A percentile compares a stretch with the other conserved stretches of the same genome.
phyloP scores from a whole-genome alignment of 2,888 invertebrate species.

The Plagodis dolabraria region DNA sequence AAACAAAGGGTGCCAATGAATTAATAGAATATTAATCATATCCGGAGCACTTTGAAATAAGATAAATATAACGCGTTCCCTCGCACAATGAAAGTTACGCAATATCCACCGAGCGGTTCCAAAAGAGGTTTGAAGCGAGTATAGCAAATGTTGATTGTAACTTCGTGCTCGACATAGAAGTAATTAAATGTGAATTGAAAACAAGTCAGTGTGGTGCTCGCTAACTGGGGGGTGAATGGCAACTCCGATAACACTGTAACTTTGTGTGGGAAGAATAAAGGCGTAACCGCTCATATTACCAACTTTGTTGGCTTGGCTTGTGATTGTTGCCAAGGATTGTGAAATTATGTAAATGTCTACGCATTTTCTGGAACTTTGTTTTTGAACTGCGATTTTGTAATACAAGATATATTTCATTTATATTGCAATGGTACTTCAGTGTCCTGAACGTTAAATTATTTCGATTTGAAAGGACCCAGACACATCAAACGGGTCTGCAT shows the following conservation, averaged over 20 bases:
- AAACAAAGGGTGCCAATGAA: background rate
- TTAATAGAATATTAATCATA: conserved; percentile 16
- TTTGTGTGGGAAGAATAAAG: conserved; percentile 36
- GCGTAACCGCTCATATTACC: conserved; percentile 37
- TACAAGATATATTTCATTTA: too few relatives aligned
- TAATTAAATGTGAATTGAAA: conserved; percentile 67
- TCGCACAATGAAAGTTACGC: conserved; percentile 13
- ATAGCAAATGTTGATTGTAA: conserved; percentile 43
- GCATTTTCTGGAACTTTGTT: conserved; percentile 34
- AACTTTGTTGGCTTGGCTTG: conserved; percentile 40
- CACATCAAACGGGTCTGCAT: too few relatives aligned
- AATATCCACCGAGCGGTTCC: conserved; percentile 26
- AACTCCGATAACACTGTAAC: conserved; percentile 48
- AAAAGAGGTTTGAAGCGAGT: conserved; percentile 36
- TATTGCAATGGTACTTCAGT: too few relatives aligned
- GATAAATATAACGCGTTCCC: conserved; percentile 20
- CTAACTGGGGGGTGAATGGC: conserved; percentile 39
- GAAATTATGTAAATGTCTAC: conserved; percentile 38
- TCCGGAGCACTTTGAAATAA: conserved; percentile 12
- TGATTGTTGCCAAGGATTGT: conserved; percentile 39
- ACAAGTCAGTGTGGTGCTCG: conserved; percentile 49
- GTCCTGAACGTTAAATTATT: too few relatives aligned
- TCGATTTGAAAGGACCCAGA: too few relatives aligned
- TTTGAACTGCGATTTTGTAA: too few relatives aligned
- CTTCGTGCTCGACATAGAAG: conserved; percentile 46